phyloP scores from a whole-genome alignment of 2,113 vertebrate species.

The Lagenorhynchus albirostris region DNA sequence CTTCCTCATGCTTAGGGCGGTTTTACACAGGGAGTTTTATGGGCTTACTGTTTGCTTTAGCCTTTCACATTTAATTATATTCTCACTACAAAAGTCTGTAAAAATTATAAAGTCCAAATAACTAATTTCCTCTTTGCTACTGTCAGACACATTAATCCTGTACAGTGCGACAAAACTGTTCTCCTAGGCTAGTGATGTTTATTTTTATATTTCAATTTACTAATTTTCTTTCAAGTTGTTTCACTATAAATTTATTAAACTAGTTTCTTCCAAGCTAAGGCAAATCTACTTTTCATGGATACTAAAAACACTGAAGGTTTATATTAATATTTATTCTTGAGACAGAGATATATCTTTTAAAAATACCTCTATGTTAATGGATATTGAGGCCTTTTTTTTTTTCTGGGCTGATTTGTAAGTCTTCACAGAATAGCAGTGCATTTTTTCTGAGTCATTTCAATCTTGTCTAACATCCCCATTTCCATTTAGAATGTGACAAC shows the following conservation, averaged over 20 bases:
- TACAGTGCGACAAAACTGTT: neutral
- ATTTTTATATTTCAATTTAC: neutral
- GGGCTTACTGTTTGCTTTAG: neutral
- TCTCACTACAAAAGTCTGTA: neutral
- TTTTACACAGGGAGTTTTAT: neutral
- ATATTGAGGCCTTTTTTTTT: neutral
- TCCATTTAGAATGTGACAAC: neutral
- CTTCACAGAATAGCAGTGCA: neutral
- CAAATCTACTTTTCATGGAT: neutral
- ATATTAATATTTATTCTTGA: constrained; percentile 19
- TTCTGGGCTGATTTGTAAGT: neutral
- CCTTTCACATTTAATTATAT: neutral
- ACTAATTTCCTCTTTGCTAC: neutral
- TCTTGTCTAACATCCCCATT: constrained; percentile 3
- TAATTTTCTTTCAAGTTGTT: neutral
- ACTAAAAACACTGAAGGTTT: neutral
- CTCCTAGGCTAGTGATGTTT: neutral
- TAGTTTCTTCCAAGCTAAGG: neutral
- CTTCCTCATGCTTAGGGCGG: neutral
- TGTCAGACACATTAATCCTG: neutral
- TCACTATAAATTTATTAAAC: neutral
- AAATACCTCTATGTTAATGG: neutral
- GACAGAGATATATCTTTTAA: neutral
- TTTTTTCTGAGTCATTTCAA: constrained; percentile 26
- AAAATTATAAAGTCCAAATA: neutral